Evolutionary conservation across 1,140 invertebrate genomes (phyloP).

Genomic region (Drosophila pseudoananassae): DNA sequence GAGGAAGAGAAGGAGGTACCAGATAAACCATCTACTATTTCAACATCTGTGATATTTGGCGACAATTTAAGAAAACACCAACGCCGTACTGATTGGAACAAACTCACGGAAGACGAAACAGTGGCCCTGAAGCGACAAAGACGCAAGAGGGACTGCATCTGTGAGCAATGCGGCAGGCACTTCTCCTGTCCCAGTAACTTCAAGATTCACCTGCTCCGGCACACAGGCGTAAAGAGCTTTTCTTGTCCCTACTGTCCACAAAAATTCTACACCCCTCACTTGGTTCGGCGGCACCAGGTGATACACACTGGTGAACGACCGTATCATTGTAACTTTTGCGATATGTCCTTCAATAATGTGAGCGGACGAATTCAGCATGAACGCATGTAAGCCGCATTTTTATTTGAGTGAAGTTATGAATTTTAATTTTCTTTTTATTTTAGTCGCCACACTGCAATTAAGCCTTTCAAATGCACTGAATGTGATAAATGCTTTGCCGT

Average conservation of each 20-base stretch:
- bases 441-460: slow-evolving; percentile 84
- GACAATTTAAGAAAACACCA: slow-evolving; percentile 30
- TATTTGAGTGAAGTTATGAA: too few species aligned
- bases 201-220: slow-evolving; percentile 64
- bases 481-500: slow-evolving; percentile 99
- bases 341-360: slow-evolving; percentile 53
- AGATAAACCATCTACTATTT: neutral
- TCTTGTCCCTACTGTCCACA: slow-evolving; percentile 50
- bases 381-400: slow-evolving; percentile 39
- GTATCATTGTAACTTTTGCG: slow-evolving; percentile 60
- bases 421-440: neutral
- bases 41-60: slow-evolving; percentile 50
- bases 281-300: slow-evolving; percentile 56
- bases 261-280: slow-evolving; percentile 61
- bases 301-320: slow-evolving; percentile 45
- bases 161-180: slow-evolving; percentile 62
- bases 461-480: slow-evolving; percentile 99
- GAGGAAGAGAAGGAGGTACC: neutral
- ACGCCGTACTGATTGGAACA: slow-evolving; percentile 59
- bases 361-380: slow-evolving; percentile 64
- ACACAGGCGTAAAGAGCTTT: slow-evolving; percentile 52
- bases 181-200: slow-evolving; percentile 70
- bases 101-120: slow-evolving; percentile 55
- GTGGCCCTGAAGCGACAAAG: slow-evolving; percentile 61
- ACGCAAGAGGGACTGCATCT: slow-evolving; percentile 65